A percentile compares a stretch with the other conserved stretches of the same genome.
These are phyloP conservation scores for Vimba vimba DNA, from an alignment of 2,113 vertebrate genomes.

Conservation along the genomic window DNA sequence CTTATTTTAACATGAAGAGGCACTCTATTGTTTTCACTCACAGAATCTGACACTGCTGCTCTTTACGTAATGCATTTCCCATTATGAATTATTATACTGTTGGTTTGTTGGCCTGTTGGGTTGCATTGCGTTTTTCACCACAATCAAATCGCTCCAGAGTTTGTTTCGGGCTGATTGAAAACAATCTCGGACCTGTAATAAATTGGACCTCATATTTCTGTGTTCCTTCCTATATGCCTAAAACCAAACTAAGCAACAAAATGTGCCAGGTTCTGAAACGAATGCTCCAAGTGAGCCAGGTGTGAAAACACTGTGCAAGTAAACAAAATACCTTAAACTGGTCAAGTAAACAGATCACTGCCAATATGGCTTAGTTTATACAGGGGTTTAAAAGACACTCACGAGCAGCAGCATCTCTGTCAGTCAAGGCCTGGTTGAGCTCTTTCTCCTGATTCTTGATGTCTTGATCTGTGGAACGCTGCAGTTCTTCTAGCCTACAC, in stretches of 20 bases:
- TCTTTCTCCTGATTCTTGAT: slow-evolving; percentile 75
- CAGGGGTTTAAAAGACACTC: slow-evolving; percentile 59
- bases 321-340: not conserved
- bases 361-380: not conserved
- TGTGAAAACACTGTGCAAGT: not conserved
- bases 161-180: not conserved
- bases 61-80: too few relatives aligned
- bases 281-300: not conserved
- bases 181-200: too few relatives aligned
- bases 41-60: too few relatives aligned
- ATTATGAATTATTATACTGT: too few relatives aligned
- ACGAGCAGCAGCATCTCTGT: slow-evolving; percentile 79
- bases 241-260: not conserved
- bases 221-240: too few relatives aligned
- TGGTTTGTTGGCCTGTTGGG: not conserved
- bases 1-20: too few relatives aligned
- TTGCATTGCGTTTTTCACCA: not conserved
- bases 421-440: slow-evolving; percentile 73
- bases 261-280: not conserved
- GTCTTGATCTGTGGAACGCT: slow-evolving; percentile 72
- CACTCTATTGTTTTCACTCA: too few relatives aligned
- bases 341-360: not conserved
- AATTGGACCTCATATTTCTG: not conserved
- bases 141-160: not conserved
- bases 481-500: slow-evolving; percentile 71